Evolutionary conservation across 2,113 vertebrate genomes (phyloP).

Genomic region (Megatriorchis doriae): DNA sequence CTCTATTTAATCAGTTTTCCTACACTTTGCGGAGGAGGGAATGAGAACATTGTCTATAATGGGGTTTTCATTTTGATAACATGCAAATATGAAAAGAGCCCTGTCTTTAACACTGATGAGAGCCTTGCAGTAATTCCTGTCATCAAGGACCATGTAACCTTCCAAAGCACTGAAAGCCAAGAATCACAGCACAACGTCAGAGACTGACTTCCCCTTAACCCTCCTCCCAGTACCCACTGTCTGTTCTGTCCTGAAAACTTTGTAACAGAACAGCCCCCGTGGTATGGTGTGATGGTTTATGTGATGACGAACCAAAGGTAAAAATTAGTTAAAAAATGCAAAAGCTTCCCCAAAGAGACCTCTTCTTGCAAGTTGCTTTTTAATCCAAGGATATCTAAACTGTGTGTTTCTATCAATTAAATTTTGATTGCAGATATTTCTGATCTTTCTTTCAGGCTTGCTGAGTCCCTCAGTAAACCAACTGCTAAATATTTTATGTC

Average conservation of each 20-base stretch:
- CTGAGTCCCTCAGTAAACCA: neutral
- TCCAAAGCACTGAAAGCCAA: neutral
- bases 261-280: accelerated
- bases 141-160: neutral
- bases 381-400: neutral
- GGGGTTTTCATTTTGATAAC: neutral
- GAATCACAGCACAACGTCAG: neutral
- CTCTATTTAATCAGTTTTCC: neutral
- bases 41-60: neutral
- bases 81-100: neutral
- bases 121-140: neutral
- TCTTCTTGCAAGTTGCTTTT: neutral
- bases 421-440: neutral
- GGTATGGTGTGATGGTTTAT: neutral
- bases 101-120: neutral
- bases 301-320: neutral
- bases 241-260: neutral
- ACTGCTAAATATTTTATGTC: conserved; percentile 10
- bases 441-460: neutral
- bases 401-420: neutral
- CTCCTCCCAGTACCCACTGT: accelerated
- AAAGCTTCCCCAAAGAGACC: neutral
- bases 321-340: neutral
- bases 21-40: neutral
- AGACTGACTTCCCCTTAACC: neutral